Base-by-base conservation (phyloP, 2,797 vertebrate species). In the Spinibarbus caldwelli region DNA sequence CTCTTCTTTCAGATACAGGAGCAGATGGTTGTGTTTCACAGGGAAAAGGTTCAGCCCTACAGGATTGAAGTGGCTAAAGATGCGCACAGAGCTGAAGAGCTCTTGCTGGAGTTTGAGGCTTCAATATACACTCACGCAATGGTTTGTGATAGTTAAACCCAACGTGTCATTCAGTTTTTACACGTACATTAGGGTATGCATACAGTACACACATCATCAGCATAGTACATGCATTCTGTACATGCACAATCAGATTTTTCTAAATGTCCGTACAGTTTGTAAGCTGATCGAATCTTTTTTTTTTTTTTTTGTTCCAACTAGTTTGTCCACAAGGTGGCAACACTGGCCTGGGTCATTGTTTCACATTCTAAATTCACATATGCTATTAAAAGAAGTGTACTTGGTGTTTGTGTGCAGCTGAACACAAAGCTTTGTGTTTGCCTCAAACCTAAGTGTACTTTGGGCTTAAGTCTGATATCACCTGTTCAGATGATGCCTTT, bases 61-160 rank as follows among this genome's bases (percentile, higher is more conserved):
- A 93, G 89, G 80, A 83, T 92, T 0, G 89, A 95, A 83, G 83
- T 92, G 0, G 91, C 93, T 15, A 89, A 87, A 79, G 92, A 95
- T 68, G 75, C 85, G 6, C 86, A 66, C 0, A 43, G 49, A 64
- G 93, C 95, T 0, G 79, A 45, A 71, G 70, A 34, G 43, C 11
- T 93, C 76, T 66, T 86, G 66, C 87, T 89, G 6, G 90, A 94
- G 0, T 96, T 95, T 86, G 86, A 94, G 73, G 68, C 67, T 0
- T 91, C 91, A 0, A 66, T 94, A 66, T 90, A 94, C 85, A 91
- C 90, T n/a, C 94, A 91, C 76, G 95, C 94, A n/a, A 91, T 94
- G 95, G 95, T 96, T 12, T 0, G 36, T 15, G 9, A 38, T 43
- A 6, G 0, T 19, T 66, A 17, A 66, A 66, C 59, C n/a, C 11